A percentile compares a stretch with the other conserved stretches of the same genome.
Evolutionary conservation across 2,888 invertebrate genomes (phyloP).

Genomic region (Myopa testacea): DNA sequence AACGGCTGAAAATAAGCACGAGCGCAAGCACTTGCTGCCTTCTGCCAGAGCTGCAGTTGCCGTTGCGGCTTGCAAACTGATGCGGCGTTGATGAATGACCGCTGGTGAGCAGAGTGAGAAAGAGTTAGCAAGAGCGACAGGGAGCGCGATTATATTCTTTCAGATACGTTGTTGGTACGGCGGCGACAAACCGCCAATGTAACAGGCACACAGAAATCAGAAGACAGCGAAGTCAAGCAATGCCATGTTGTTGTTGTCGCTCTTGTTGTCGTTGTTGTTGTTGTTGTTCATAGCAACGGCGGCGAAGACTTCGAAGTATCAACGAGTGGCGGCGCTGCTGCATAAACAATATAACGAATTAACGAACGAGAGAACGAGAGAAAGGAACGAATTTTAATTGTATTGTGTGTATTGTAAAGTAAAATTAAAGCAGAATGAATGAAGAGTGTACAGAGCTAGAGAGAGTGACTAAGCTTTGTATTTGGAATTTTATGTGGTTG

Average conservation of each 20-base stretch:
- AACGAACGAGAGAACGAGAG: conserved; percentile 29
- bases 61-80: conserved; percentile 11
- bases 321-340: conserved; percentile 13
- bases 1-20: conserved; percentile 10
- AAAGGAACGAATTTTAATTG: neutral
- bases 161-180: conserved; percentile 41
- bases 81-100: conserved; percentile 32
- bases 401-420: too few species aligned
- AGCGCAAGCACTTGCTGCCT: conserved; percentile 7
- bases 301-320: neutral
- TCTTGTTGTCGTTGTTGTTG: conserved; percentile 15
- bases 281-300: neutral
- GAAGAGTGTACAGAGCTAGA: too few species aligned
- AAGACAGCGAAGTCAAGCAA: conserved; percentile 51
- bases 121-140: neutral
- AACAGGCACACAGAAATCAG: conserved; percentile 60
- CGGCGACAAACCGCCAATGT: conserved; percentile 66
- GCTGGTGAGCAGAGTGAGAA: neutral
- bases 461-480: too few species aligned
- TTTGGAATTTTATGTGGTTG: too few species aligned
- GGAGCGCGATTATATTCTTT: neutral
- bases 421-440: too few species aligned
- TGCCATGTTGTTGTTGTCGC: conserved; percentile 29
- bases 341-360: conserved; percentile 12
- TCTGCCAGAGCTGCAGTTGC: conserved; percentile 9